A percentile compares a stretch with the other conserved stretches of the same genome.
Evolutionary conservation across 1,140 invertebrate species (phyloP).

Genomic region (Brachionus rubens): DNA sequence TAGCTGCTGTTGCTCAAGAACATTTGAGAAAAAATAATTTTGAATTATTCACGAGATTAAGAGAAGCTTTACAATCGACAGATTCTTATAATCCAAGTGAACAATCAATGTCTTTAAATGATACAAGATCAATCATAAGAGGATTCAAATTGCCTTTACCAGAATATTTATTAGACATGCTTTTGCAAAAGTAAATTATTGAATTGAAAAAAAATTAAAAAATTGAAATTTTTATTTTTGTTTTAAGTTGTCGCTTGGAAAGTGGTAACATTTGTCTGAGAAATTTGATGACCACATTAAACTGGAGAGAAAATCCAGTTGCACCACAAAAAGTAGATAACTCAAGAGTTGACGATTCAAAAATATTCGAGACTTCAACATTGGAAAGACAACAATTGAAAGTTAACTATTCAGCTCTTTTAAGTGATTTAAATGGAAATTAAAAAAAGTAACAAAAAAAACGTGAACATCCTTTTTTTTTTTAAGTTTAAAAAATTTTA

Average conservation of each 20-base stretch:
- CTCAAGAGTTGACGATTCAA: not conserved
- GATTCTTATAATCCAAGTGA: conserved; percentile 30
- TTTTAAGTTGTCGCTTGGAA: conserved; percentile 31
- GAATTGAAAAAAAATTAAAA: not conserved
- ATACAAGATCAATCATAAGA: conserved; percentile 51
- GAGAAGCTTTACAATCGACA: conserved; percentile 49
- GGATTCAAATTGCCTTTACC: conserved; percentile 53
- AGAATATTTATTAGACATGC: conserved; percentile 54
- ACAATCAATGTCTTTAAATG: conserved; percentile 48
- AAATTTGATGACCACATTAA: not conserved
- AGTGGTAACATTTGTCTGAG: conserved; percentile 14
- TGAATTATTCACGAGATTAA: conserved; percentile 55
- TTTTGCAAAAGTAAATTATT: conserved; percentile 47
- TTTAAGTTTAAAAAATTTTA: too few relatives aligned
- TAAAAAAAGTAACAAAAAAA: too few relatives aligned
- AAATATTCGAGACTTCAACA: conserved; percentile 30
- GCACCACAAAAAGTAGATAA: not conserved
- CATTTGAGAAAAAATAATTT: conserved; percentile 58
- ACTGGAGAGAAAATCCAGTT: conserved; percentile 45
- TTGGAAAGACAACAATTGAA: conserved; percentile 38
- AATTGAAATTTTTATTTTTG: not conserved
- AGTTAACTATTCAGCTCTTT: conserved; percentile 32
- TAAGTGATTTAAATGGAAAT: conserved; percentile 20
- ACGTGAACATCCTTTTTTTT: too few relatives aligned
- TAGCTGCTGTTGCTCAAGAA: conserved; percentile 56